Evolutionary conservation across 2,113 vertebrate genomes (phyloP).

Genomic region (Paedocypris sp.): DNA sequence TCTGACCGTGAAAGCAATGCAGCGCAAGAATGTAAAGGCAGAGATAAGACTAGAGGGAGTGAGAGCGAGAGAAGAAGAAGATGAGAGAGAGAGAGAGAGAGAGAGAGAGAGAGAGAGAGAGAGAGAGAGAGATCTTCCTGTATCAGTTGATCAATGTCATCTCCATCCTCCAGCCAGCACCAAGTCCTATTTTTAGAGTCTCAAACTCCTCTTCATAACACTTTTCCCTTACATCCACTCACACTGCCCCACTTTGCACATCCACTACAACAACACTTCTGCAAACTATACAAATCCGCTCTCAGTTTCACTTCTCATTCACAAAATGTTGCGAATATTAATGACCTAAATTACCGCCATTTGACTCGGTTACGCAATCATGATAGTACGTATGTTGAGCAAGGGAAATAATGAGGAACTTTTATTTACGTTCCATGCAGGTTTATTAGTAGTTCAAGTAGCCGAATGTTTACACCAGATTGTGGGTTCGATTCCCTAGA

Average conservation of each 20-base stretch:
- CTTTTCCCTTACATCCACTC: not conserved
- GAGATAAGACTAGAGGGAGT: not conserved
- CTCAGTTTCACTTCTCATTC: not conserved
- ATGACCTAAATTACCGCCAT: too few relatives aligned
- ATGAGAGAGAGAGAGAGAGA: not conserved
- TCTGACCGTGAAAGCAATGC: conserved; percentile 10
- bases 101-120: not conserved
- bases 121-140: conserved; percentile 4
- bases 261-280: not conserved
- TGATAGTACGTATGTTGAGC: too few relatives aligned
- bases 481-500: too few relatives aligned
- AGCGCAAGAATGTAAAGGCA: not conserved
- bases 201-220: conserved; percentile 21
- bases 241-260: not conserved
- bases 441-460: too few relatives aligned
- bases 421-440: too few relatives aligned
- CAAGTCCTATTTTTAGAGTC: conserved; percentile 30
- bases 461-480: too few relatives aligned
- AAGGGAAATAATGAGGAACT: too few relatives aligned
- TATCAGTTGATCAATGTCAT: conserved; percentile 42
- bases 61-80: not conserved
- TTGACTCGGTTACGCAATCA: too few relatives aligned
- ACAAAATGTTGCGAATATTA: too few relatives aligned
- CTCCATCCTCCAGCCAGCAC: conserved; percentile 36
- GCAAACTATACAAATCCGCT: conserved; percentile 3